These are phyloP conservation scores for Vidua chalybeata DNA, from an alignment of 2,113 vertebrate species.

Conservation along the genomic window DNA sequence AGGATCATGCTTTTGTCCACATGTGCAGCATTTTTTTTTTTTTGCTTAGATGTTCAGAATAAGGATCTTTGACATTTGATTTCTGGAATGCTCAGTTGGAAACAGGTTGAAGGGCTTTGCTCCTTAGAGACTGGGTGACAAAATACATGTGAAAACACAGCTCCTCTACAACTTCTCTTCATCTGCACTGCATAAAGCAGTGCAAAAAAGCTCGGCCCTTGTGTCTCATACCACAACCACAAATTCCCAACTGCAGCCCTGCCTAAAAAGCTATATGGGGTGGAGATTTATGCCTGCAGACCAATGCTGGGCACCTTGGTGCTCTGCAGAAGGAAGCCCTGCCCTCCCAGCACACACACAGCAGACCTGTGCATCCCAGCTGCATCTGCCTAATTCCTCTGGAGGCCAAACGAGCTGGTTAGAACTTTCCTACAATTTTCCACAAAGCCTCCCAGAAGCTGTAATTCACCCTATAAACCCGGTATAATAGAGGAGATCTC, in stretches of 20 bases:
- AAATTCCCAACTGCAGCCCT: not conserved
- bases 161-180: not conserved
- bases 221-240: not conserved
- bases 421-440: not conserved
- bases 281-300: not conserved
- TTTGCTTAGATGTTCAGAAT: not conserved
- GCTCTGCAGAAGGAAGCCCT: not conserved
- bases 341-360: not conserved
- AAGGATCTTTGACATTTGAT: not conserved
- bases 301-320: fast-evolving
- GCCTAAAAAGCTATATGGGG: not conserved
- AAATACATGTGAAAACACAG: not conserved
- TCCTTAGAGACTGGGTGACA: not conserved
- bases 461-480: not conserved
- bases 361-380: not conserved
- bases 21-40: not conserved
- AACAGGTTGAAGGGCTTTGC: not conserved
- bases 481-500: not conserved
- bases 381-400: not conserved
- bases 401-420: not conserved
- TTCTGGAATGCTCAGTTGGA: not conserved
- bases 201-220: not conserved
- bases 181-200: not conserved
- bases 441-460: not conserved
- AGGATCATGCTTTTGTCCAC: not conserved